These are phyloP conservation scores for Exocentrus adspersus DNA, from an alignment of 2,888 invertebrate genomes.

Conservation along the genomic window DNA sequence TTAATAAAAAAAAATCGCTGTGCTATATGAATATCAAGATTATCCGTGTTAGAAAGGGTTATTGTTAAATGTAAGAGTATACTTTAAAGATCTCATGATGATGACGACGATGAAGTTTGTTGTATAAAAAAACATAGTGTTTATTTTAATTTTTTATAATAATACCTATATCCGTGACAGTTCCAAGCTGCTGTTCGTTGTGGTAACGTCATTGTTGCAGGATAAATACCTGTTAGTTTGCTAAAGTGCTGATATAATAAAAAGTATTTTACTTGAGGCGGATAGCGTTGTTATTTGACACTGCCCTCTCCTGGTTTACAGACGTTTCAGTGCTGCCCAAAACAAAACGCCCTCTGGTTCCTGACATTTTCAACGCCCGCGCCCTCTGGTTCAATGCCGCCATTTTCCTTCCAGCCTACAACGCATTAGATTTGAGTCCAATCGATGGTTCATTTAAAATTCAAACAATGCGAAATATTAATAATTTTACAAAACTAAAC, in stretches of 20 bases:
- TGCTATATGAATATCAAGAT: constrained; percentile 42
- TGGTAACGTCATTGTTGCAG: constrained; percentile 38
- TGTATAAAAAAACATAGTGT: constrained; percentile 35
- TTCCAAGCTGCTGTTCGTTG: constrained; percentile 34
- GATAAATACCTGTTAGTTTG: constrained; percentile 46
- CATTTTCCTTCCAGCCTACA: too few species aligned
- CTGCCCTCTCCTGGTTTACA: too few species aligned
- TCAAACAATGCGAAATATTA: too few species aligned
- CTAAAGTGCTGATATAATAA: constrained; percentile 47
- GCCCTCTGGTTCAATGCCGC: too few species aligned
- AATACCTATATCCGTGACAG: constrained; percentile 37
- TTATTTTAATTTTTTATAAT: constrained; percentile 39
- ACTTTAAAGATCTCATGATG: constrained; percentile 40
- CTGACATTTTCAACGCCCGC: too few species aligned
- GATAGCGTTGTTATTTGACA: too few species aligned
- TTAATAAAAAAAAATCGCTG: constrained; percentile 44
- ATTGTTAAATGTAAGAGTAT: constrained; percentile 44
- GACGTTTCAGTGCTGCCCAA: too few species aligned
- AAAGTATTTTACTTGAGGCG: constrained; percentile 49
- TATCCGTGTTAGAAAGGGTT: constrained; percentile 43
- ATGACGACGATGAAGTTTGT: too few species aligned
- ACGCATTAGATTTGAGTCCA: too few species aligned
- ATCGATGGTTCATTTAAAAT: too few species aligned
- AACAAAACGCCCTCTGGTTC: too few species aligned
- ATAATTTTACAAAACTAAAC: too few species aligned